Evolutionary conservation across 1,140 invertebrate species (phyloP), one percentile per base, ranked within the genome.

Genomic region (Uloborus diversus): DNA sequence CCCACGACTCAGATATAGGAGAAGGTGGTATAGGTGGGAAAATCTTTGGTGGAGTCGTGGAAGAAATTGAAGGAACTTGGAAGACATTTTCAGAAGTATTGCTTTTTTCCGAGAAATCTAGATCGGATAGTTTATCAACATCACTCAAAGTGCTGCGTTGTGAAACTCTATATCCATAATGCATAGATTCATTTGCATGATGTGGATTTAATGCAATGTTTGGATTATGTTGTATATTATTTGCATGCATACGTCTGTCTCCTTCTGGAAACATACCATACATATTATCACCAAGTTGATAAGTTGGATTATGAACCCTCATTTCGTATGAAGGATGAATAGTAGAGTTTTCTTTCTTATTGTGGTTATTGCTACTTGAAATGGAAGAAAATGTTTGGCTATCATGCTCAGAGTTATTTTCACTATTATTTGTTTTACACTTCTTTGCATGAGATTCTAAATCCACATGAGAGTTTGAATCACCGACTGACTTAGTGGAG

Each of bases 31-130:
- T 62, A 3, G 64, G 59, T 69, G 76, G 76, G 23, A 71, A 61
- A 42, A 64, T 56, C 61, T 71, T 75, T 42, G 73, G 80, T 32
- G 80, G 59, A 33, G 80, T 81, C 1, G 82, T 82, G 35, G 82
- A 82, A 68, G 81, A 82, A 27, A 81, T 79, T 13, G 83, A 83
- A 83, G 83, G 83, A 81, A 83, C 83, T 83, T 83, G 83, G 73
- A 81, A 82, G 61, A 81, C 62, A 75, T 80, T 83, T 66, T 83
- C 81, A 23, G 76, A 37, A 66, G 76, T 49, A 35, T 79, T 78
- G 25, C 47, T 78, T 49, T 78, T 78, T 23, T 78, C 73, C 11
- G 61, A 51, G 33, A 65, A 78, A 78, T 78, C 62, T 17, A 78
- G 14, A 3, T 78, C 73, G n/a, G 42, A 20, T 13, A 65, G 47